Base-by-base conservation (phyloP, 2,888 invertebrate genomes). In the Phasia obesa region DNA sequence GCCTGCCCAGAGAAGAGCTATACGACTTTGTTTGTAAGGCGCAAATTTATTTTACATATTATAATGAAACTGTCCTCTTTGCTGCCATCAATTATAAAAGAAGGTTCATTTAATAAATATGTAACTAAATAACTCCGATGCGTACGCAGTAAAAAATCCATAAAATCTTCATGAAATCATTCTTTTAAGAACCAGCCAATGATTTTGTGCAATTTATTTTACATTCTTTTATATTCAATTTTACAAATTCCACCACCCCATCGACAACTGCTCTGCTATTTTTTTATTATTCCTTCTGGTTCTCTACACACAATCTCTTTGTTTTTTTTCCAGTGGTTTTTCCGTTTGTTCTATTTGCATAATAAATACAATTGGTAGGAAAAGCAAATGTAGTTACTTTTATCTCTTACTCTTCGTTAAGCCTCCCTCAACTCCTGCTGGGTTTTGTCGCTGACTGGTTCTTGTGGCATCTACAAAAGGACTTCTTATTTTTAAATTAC, bases 401-500 rank as follows among this genome's bases (percentile, higher is more conserved):
- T 79, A 79, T 76, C 62, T 75, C 38, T 51, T 53, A 62, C 65
- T 35, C 21, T 62, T 51, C 38, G 31, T 47, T 25, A 31, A 57
- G 64, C 38, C 42, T 21, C 4, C 31, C 51, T 15, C 35, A 51
- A 59, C 51, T 67, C 65, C 79, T 73, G 79, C 65, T 67, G 65
- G 7, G 71, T 57, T 35, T n/a, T 44, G 3, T 44, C 25, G 27
- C 51, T 49, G 38, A 13, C 47, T 38, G 4, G 44, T 55, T 19
- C 49, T 53, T 59, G 74, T 31, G 47, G 79, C 75, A 67, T 70
- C 65, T 65, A 65, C 19, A 60, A 79, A 83, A 79, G 67, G 67
- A 83, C 75, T 83, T 76, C 67, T 79, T 83, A 79, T 79, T 62
- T 79, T 83, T 23, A 83, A 79, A 79, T 83, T 79, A 71, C 70